Conservation (phyloP, 2,113 vertebrate genomes). For the Bettongia penicillata region DNA sequence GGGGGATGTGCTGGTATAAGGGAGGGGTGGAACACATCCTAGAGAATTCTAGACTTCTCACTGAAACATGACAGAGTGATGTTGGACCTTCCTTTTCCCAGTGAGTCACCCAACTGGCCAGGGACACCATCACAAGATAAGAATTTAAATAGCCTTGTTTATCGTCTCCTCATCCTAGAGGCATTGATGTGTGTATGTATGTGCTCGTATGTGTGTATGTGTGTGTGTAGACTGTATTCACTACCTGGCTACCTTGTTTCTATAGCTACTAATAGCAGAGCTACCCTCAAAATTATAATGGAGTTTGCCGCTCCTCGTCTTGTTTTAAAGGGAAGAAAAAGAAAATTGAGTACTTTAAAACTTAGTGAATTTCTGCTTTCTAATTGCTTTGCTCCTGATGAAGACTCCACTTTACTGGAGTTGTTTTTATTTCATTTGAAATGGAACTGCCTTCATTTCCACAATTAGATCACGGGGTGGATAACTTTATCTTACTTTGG, state of each 20-base stretch:
- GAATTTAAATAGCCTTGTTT: background rate
- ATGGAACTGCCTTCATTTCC: constrained; percentile 19
- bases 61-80: background rate
- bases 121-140: background rate
- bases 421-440: constrained; percentile 60
- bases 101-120: background rate
- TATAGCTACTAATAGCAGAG: constrained; percentile 85
- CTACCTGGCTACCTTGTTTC: constrained; percentile 79
- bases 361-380: constrained; percentile 74
- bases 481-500: constrained; percentile 59
- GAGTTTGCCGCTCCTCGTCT: constrained; percentile 71
- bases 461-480: constrained; percentile 49
- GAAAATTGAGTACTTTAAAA: constrained; percentile 82
- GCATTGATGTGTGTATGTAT: background rate
- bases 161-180: constrained; percentile 41
- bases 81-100: background rate
- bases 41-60: background rate
- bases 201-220: background rate
- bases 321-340: constrained; percentile 83
- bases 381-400: constrained; percentile 76
- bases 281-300: constrained; percentile 72
- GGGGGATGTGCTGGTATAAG: background rate
- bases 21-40: background rate
- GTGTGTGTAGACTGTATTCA: constrained; percentile 59
- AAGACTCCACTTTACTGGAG: constrained; percentile 58